Base-by-base conservation (phyloP, 2,888 invertebrate genomes). In the Drosophila anceps region DNA sequence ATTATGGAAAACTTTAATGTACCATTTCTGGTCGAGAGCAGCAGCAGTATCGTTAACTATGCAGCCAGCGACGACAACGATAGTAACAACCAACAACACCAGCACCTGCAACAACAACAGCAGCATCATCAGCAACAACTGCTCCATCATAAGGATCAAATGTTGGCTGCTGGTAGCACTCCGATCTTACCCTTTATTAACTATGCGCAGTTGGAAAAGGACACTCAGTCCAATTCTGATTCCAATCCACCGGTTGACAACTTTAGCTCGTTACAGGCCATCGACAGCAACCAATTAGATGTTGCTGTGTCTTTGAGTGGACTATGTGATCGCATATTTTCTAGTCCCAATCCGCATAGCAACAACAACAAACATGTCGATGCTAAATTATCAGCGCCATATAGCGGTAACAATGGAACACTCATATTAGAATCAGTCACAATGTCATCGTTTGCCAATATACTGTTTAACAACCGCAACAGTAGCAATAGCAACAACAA, bases 141-240 rank as follows among this genome's bases (percentile, higher is more conserved):
- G 50, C 59, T 74, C 57, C 90, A 91, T 78, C 90, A 91, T 54
- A 91, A 91, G 77, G 91, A 92, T 86, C 91, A 91, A 73, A 91
- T 91, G 91, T 74, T 91, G 33, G 91, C 79, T 18, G 90, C 91
- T 31, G 91, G 91, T 50, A 91, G 81, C 69, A 77, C 86, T 6
- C 90, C 90, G 2, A 73, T 81, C 37, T 71, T 86, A 33, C 70
- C 88, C 7, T 78, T 88, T n/a, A 77, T 82, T 18, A 77, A 55
- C 35, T 73, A 77, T 53, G 58, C 73, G 0, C 89, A 88, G 10
- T 39, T 88, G 54, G 74, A 79, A 20, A 82, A 87, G 72, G 82
- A 81, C 15, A 53, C 66, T 6, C 69, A 55, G 50, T 70, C 51
- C 48, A 73, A 68, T 60, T 55, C 76, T 41, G 76, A 80, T 62